These are phyloP conservation scores for Chionodraco myersi DNA, from an alignment of 2,113 vertebrate species.

Conservation along the genomic window DNA sequence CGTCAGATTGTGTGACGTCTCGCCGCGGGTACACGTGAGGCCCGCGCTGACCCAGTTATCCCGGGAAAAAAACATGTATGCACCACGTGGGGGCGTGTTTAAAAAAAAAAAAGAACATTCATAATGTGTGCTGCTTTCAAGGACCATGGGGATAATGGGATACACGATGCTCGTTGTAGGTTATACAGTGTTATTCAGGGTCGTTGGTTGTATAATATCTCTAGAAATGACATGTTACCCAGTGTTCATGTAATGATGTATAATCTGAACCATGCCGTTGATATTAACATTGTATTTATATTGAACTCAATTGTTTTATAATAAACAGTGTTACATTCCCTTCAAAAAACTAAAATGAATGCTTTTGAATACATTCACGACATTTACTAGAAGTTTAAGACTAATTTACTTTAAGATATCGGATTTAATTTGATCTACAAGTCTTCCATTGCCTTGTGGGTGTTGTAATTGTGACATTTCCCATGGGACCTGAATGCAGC, in stretches of 20 bases:
- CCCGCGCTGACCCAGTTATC: conserved; percentile 80
- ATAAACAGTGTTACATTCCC: not conserved
- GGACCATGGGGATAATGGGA: no score
- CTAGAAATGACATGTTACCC: not conserved
- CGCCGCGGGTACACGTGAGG: conserved; percentile 86
- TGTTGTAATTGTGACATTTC: not conserved
- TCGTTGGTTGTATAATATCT: not conserved
- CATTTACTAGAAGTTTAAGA: no score
- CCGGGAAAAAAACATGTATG: conserved; percentile 51
- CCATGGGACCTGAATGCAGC: not conserved
- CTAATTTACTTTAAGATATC: no score
- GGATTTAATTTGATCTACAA: no score
- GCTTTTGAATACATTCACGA: not conserved
- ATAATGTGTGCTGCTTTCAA: not conserved
- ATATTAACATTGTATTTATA: not conserved
- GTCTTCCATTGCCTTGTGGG: not conserved
- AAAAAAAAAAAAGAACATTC: not conserved
- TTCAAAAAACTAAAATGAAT: not conserved
- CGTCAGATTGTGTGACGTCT: conserved; percentile 57
- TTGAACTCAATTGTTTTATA: no score
- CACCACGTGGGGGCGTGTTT: conserved; percentile 82
- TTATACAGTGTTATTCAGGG: not conserved
- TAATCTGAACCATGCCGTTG: not conserved
- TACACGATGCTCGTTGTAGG: accelerated
- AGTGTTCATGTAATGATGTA: not conserved